These are phyloP conservation scores for Phylloscopus collybita DNA, from an alignment of 2,797 vertebrate genomes.

Conservation along the genomic window DNA sequence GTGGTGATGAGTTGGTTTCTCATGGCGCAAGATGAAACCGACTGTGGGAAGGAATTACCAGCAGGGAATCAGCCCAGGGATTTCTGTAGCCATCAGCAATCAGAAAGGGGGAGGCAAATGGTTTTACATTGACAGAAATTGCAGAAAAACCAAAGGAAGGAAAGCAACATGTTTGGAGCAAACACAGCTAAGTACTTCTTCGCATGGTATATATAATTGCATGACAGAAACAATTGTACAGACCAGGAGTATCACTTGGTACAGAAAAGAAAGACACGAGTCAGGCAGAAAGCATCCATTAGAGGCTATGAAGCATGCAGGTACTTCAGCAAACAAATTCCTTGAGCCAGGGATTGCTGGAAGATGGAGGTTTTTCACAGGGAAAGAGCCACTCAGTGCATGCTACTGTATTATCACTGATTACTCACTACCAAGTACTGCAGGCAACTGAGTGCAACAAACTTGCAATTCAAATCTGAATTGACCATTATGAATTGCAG, in stretches of 20 bases:
- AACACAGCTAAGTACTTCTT: not conserved
- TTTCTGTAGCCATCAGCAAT: not conserved
- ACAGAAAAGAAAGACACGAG: not conserved
- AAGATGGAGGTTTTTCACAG: not conserved
- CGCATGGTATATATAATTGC: not conserved
- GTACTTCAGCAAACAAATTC: not conserved
- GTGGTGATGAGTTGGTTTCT: not conserved
- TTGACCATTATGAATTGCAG: not conserved
- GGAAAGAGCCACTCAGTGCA: not conserved
- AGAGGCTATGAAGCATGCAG: not conserved
- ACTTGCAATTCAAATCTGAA: not conserved
- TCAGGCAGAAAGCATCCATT: not conserved
- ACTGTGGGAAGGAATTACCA: rapidly evolving
- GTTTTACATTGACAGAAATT: rapidly evolving
- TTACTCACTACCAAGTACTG: not conserved
- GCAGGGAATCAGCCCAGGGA: not conserved
- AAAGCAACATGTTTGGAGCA: not conserved
- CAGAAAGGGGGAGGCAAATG: not conserved
- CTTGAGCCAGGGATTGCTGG: not conserved
- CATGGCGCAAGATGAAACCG: rapidly evolving
- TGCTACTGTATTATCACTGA: not conserved
- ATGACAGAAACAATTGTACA: not conserved
- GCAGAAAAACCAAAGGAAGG: not conserved
- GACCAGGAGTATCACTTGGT: rapidly evolving
- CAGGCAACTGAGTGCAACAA: rapidly evolving